Evolutionary conservation across 1,140 invertebrate species (phyloP).

Genomic region (Drosophila jambulina): DNA sequence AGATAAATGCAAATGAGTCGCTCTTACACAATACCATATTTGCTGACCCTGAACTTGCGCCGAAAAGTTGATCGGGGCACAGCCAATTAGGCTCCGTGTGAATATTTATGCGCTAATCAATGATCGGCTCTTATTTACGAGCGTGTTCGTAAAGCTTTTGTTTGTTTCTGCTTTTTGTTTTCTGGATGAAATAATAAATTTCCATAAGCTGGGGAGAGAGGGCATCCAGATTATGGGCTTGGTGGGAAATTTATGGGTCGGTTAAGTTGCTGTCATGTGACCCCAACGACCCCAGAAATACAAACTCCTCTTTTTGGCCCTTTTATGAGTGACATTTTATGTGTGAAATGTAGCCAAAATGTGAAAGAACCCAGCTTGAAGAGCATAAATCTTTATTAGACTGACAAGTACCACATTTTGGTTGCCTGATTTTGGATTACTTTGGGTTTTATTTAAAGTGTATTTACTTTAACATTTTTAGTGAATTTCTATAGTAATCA

Average conservation of each 20-base stretch:
- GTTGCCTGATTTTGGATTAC: slow-evolving; percentile 15
- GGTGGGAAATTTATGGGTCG: slow-evolving; percentile 34
- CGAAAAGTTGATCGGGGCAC: slow-evolving; percentile 14
- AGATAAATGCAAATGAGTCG: slow-evolving; percentile 49
- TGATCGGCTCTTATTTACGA: slow-evolving; percentile 52
- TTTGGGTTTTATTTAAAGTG: neutral
- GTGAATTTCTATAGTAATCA: too few species aligned
- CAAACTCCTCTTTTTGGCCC: slow-evolving; percentile 13
- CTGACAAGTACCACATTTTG: slow-evolving; percentile 18
- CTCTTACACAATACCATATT: slow-evolving; percentile 14
- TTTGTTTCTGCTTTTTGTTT: slow-evolving; percentile 19
- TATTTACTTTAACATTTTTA: neutral
- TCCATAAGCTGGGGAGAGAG: slow-evolving; percentile 19
- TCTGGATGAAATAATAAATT: slow-evolving; percentile 34
- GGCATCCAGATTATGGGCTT: slow-evolving; percentile 23
- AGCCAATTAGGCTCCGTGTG: slow-evolving; percentile 53
- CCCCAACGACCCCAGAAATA: slow-evolving; percentile 11
- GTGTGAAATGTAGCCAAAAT: slow-evolving; percentile 33
- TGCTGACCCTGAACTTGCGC: slow-evolving; percentile 68
- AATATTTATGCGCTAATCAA: slow-evolving; percentile 77
- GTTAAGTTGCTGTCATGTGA: slow-evolving; percentile 23
- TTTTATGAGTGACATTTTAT: slow-evolving; percentile 40
- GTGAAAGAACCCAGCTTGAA: slow-evolving; percentile 4
- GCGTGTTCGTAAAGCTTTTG: slow-evolving; percentile 21
- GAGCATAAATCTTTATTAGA: slow-evolving; percentile 39